Conservation (phyloP, 2,113 vertebrate species). For the Thalassarche chlororhynchos region DNA sequence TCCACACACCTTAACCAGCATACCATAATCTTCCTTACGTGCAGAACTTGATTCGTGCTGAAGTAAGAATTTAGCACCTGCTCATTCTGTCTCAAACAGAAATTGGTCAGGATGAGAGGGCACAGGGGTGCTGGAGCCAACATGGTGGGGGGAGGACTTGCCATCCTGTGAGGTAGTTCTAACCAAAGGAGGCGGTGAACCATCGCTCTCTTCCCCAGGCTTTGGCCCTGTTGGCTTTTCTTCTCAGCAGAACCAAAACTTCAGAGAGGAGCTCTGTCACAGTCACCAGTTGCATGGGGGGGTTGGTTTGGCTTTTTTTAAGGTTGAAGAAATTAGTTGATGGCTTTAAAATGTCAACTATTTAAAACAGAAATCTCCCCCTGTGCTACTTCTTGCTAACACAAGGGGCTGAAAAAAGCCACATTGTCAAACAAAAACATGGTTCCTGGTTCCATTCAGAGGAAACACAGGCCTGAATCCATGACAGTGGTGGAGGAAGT, state of each 20-base stretch:
- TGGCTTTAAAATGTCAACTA: background rate
- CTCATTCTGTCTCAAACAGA: background rate
- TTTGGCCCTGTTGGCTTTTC: background rate
- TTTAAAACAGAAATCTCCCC: background rate
- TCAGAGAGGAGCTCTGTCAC: background rate
- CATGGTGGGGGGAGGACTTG: background rate
- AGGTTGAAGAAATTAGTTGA: background rate
- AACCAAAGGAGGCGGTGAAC: background rate
- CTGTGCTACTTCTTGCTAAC: background rate
- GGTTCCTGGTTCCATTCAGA: background rate
- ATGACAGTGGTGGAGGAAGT: background rate
- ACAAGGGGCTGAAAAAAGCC: background rate
- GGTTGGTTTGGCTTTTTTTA: background rate
- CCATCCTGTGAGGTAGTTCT: background rate
- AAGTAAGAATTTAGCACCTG: background rate
- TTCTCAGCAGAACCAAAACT: background rate
- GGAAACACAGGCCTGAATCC: background rate
- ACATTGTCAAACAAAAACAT: background rate
- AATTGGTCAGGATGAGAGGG: background rate
- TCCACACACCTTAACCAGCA: background rate
- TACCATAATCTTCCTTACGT: background rate
- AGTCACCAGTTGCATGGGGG: background rate
- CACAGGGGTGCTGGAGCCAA: accelerated
- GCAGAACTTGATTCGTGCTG: background rate
- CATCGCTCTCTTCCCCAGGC: background rate